These are phyloP conservation scores for Oreochromis niloticus DNA, from an alignment of 2,113 vertebrate genomes.

Conservation along the genomic window DNA sequence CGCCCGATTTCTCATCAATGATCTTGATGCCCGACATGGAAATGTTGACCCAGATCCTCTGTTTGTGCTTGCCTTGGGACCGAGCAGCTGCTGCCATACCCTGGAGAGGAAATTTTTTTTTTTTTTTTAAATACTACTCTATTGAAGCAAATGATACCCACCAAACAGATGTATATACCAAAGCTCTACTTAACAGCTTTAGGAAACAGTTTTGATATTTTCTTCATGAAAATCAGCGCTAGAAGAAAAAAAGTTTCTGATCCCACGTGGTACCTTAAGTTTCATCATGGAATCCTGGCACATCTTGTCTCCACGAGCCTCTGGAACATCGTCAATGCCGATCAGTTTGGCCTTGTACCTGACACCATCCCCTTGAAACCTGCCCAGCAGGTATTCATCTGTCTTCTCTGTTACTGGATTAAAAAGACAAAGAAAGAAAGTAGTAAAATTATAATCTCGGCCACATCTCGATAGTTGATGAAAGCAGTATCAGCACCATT, in stretches of 20 bases:
- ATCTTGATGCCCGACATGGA: slow-evolving; percentile 93
- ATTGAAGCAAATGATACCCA: neutral
- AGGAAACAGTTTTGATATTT: neutral
- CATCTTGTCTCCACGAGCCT: slow-evolving; percentile 95
- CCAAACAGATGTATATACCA: neutral
- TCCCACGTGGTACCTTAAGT: slow-evolving; percentile 79
- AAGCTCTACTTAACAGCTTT: neutral
- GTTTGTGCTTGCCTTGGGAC: slow-evolving; percentile 97
- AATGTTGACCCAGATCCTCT: slow-evolving; percentile 91
- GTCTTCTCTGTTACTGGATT: slow-evolving; percentile 84
- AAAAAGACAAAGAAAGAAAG: neutral
- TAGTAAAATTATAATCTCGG: neutral
- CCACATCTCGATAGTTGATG: neutral
- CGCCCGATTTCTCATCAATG: slow-evolving; percentile 92
- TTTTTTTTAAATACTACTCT: neutral
- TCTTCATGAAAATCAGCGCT: neutral
- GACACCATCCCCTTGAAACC: slow-evolving; percentile 93
- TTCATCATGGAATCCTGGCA: slow-evolving; percentile 99
- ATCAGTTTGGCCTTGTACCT: slow-evolving; percentile 95
- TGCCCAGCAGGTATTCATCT: slow-evolving; percentile 85
- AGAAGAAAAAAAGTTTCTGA: neutral
- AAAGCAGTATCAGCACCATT: neutral
- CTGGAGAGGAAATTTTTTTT: slow-evolving; percentile 63
- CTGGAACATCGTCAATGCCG: slow-evolving; percentile 88
- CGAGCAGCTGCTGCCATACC: slow-evolving; percentile 91